phyloP scores from a whole-genome alignment of 2,113 vertebrate genomes.

The Vanacampus margaritifer region DNA sequence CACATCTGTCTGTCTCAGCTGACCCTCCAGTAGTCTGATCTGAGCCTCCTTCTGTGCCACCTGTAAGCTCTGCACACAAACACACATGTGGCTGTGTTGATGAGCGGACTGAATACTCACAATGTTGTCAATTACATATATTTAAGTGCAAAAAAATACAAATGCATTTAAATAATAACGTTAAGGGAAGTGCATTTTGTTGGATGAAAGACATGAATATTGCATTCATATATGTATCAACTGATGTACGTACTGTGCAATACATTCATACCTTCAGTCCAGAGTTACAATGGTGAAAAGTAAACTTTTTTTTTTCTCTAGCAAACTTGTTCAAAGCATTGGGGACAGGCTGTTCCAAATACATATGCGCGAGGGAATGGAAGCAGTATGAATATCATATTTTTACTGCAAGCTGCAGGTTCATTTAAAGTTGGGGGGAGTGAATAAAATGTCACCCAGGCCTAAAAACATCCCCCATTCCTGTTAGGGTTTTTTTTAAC shows the following conservation, averaged over 20 bases:
- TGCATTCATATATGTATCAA: too few species aligned
- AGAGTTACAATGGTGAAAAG: too few species aligned
- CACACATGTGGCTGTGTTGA: background rate
- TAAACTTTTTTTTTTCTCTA: background rate
- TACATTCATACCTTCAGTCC: too few species aligned
- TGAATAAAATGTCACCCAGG: background rate
- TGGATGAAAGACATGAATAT: background rate
- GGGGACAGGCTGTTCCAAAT: background rate
- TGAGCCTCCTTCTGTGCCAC: conserved; percentile 94
- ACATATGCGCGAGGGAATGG: background rate
- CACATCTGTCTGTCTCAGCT: conserved; percentile 85
- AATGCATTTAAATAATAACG: background rate
- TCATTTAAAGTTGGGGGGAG: background rate
- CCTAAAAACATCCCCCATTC: background rate
- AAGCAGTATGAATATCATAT: background rate
- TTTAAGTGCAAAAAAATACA: background rate
- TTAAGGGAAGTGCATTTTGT: background rate
- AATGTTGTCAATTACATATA: background rate
- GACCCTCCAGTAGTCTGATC: conserved; percentile 90
- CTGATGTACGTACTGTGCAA: too few species aligned
- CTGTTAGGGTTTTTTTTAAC: too few species aligned
- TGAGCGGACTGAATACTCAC: background rate
- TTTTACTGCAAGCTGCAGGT: background rate
- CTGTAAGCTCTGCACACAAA: conserved; percentile 80
- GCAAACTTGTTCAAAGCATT: background rate